Percentiles rank a stretch among this genome's conserved stretches.
Evolutionary conservation across 1,140 invertebrate species (phyloP).

Genomic region (Saccostrea cuccullata): DNA sequence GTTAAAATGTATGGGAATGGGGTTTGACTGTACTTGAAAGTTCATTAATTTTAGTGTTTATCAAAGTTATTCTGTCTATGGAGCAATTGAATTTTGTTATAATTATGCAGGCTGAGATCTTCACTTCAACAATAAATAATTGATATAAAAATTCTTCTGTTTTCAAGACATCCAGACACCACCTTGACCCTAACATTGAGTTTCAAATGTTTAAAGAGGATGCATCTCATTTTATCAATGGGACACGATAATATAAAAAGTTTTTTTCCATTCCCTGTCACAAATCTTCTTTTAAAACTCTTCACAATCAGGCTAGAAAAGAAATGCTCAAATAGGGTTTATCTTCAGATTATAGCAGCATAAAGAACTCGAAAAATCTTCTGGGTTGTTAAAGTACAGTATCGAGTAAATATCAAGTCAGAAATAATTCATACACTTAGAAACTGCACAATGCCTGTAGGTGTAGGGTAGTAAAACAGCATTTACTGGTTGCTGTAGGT

Average conservation of each 20-base stretch:
- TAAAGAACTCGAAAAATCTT: background rate
- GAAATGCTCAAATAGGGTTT: background rate
- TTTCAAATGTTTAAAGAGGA: no score
- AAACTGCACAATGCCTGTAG: constrained; percentile 8
- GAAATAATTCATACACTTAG: constrained; percentile 17
- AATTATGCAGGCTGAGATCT: background rate
- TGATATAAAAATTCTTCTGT: background rate
- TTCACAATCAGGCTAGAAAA: background rate
- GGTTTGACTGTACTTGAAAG: background rate
- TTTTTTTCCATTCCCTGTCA: background rate
- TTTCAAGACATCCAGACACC: background rate
- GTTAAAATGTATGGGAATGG: no score
- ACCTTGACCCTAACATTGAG: background rate
- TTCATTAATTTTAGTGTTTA: background rate
- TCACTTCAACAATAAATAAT: background rate
- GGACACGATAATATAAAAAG: no score
- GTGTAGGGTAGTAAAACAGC: background rate
- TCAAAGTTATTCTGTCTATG: background rate
- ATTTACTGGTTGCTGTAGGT: background rate
- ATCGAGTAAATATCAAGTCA: background rate
- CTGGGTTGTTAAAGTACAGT: background rate
- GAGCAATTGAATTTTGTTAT: background rate
- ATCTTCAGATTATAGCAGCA: background rate
- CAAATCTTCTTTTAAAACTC: background rate
- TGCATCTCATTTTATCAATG: no score